phyloP scores from a whole-genome alignment of 1,140 invertebrate species.

The Drosophila sp. region DNA sequence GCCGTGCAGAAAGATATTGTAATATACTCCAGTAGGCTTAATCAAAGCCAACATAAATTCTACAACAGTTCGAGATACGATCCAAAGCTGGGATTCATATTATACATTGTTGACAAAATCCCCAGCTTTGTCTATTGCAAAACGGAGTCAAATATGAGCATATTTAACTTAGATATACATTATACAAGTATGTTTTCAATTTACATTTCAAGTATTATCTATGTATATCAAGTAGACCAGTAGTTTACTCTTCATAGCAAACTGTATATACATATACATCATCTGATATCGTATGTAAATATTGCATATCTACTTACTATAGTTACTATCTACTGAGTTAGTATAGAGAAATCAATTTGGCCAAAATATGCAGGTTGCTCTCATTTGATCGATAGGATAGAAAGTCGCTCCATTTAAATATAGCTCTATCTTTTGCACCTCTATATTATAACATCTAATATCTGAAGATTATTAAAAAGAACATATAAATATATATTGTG shows the following conservation, averaged over 20 bases:
- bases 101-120: constrained; percentile 40
- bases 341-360: no score
- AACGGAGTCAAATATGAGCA: background rate
- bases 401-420: constrained; percentile 9
- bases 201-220: background rate
- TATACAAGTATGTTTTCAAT: constrained; percentile 49
- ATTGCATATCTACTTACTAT: constrained; percentile 19
- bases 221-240: no score
- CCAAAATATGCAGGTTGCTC: background rate
- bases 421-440: background rate
- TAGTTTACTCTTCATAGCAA: background rate
- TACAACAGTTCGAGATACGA: constrained; percentile 46
- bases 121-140: constrained; percentile 19
- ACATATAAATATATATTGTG: constrained; percentile 18
- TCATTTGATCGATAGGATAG: constrained; percentile 9
- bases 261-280: constrained; percentile 16
- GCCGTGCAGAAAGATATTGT: constrained; percentile 22
- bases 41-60: constrained; percentile 35
- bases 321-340: background rate
- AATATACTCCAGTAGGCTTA: constrained; percentile 36
- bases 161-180: constrained; percentile 16
- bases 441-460: background rate
- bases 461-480: constrained; percentile 10
- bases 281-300: constrained; percentile 23
- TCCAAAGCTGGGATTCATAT: constrained; percentile 53